Percentiles rank a stretch among this genome's conserved stretches.
phyloP scores from a whole-genome alignment of 2,888 invertebrate genomes.

The Arrhopalites spinosus region DNA sequence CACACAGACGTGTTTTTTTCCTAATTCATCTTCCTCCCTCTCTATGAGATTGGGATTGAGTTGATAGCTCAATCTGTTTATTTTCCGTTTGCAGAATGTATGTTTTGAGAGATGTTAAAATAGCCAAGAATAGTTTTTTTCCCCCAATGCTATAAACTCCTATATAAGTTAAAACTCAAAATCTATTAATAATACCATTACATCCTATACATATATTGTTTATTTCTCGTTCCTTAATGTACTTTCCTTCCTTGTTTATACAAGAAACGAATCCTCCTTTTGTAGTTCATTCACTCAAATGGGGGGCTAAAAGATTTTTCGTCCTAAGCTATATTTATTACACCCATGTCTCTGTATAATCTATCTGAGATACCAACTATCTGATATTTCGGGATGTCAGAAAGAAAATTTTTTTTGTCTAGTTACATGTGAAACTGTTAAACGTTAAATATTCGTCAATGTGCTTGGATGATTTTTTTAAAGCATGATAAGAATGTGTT shows the following conservation, averaged over 20 bases:
- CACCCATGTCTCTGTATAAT: too few species aligned
- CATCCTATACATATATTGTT: not conserved
- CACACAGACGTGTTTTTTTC: not conserved
- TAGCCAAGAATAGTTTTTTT: not conserved
- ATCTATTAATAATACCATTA: constrained; percentile 8
- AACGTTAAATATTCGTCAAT: too few species aligned
- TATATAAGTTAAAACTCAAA: not conserved
- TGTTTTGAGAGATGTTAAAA: constrained; percentile 1
- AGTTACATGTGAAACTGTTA: too few species aligned
- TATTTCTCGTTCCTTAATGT: not conserved
- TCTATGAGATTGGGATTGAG: not conserved
- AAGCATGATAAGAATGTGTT: too few species aligned
- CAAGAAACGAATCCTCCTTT: not conserved
- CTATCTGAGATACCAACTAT: too few species aligned
- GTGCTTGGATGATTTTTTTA: too few species aligned
- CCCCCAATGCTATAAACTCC: not conserved
- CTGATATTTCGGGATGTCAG: too few species aligned
- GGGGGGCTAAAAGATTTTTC: too few species aligned
- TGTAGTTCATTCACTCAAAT: not conserved
- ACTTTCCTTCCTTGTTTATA: not conserved
- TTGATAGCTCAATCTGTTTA: not conserved
- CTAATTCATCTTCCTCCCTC: too few species aligned
- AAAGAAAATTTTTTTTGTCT: too few species aligned
- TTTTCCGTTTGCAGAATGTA: not conserved
- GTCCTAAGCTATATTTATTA: too few species aligned